A percentile compares a stretch with the other conserved stretches of the same genome.
Evolutionary conservation across 2,888 invertebrate species (phyloP).

Genomic region (Elysia crispata): DNA sequence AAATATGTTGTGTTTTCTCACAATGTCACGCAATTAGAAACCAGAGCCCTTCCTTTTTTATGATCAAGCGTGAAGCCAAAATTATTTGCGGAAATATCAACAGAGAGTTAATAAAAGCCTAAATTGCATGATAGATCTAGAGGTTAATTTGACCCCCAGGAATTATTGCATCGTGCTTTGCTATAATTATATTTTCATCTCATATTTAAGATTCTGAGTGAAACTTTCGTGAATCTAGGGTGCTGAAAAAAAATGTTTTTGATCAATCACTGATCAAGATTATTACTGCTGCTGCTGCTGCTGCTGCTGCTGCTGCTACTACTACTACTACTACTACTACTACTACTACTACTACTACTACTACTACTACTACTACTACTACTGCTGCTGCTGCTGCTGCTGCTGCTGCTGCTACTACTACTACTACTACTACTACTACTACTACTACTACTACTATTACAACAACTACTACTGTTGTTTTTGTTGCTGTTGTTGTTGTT

Average conservation of each 20-base stretch:
- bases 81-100: too few relatives aligned
- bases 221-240: not conserved
- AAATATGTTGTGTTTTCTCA: too few relatives aligned
- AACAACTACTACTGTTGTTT: not conserved
- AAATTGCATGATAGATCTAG: too few relatives aligned
- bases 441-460: conserved; percentile 4
- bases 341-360: conserved; percentile 1
- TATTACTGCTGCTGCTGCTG: not conserved
- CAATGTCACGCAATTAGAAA: too few relatives aligned
- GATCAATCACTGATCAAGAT: not conserved
- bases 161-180: too few relatives aligned
- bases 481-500: too few relatives aligned
- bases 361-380: conserved; percentile 9
- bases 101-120: too few relatives aligned
- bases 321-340: conserved; percentile 6
- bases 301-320: not conserved
- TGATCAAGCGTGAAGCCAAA: too few relatives aligned
- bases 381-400: not conserved
- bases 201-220: too few relatives aligned
- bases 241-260: not conserved
- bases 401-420: not conserved
- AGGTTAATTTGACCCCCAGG: too few relatives aligned
- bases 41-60: too few relatives aligned
- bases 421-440: conserved; percentile 9
- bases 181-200: too few relatives aligned